Conservation (phyloP, 2,888 invertebrate genomes). For the Acleris literana region DNA sequence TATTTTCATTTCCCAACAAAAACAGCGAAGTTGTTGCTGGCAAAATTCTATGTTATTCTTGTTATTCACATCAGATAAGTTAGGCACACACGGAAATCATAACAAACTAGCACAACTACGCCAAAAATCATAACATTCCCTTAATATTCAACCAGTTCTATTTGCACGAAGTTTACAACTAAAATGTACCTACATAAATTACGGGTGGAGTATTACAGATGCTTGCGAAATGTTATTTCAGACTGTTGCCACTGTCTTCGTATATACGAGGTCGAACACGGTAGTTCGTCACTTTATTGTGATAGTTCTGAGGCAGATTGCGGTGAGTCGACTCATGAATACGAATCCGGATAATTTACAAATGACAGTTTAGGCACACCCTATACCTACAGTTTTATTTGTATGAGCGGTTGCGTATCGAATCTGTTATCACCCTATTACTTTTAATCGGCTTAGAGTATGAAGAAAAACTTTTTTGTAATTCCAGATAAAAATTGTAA, state of each 20-base stretch:
- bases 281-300: conserved; percentile 5
- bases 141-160: conserved; percentile 16
- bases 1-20: too few species aligned
- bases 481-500: too few species aligned
- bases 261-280: conserved; percentile 15
- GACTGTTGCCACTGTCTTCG: conserved; percentile 19
- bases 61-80: too few species aligned
- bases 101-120: neutral
- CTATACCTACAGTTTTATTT: too few species aligned
- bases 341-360: neutral
- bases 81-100: too few species aligned
- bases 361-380: too few species aligned
- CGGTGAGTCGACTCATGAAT: neutral
- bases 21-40: too few species aligned
- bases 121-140: neutral
- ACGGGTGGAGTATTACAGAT: neutral
- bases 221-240: conserved; percentile 20
- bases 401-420: too few species aligned
- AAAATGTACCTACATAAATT: conserved; percentile 12
- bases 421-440: too few species aligned
- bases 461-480: too few species aligned
- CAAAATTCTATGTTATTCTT: too few species aligned
- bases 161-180: conserved; percentile 20
- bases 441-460: too few species aligned
- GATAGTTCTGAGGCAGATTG: neutral